phyloP scores from a whole-genome alignment of 2,888 invertebrate genomes.

The Hemicrepidius hirtus region DNA sequence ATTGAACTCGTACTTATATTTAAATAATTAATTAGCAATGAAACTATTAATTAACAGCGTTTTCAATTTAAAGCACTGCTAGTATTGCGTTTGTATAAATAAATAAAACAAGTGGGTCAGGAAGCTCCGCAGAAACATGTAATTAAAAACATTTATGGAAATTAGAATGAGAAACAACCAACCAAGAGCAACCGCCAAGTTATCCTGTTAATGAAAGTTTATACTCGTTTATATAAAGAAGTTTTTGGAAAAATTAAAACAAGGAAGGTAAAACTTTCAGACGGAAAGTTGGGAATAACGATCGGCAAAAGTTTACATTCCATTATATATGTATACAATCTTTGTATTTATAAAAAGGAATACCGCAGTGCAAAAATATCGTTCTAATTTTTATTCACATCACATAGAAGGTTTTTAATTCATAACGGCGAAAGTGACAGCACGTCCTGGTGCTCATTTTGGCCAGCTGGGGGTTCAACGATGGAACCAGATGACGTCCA shows the following conservation, averaged over 20 bases:
- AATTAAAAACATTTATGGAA: slow-evolving; percentile 28
- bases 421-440: slow-evolving; percentile 46
- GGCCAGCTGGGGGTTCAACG: slow-evolving; percentile 46
- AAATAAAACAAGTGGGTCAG: neutral
- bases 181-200: slow-evolving; percentile 20
- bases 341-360: slow-evolving; percentile 21
- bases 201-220: slow-evolving; percentile 28
- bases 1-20: no score
- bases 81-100: neutral
- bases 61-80: no score
- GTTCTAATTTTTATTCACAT: slow-evolving; percentile 37
- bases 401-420: slow-evolving; percentile 47
- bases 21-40: neutral
- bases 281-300: slow-evolving; percentile 10
- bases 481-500: slow-evolving; percentile 52
- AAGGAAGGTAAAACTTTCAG: slow-evolving; percentile 11
- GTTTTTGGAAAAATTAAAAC: slow-evolving; percentile 16
- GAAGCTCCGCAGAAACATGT: neutral
- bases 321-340: slow-evolving; percentile 28
- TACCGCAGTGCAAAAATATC: slow-evolving; percentile 1
- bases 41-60: neutral
- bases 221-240: slow-evolving; percentile 18
- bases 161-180: slow-evolving; percentile 23
- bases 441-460: slow-evolving; percentile 48
- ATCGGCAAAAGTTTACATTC: slow-evolving; percentile 24